phyloP scores from a whole-genome alignment of 1,140 invertebrate genomes.

The Stenopsyche tienmushanensis region DNA sequence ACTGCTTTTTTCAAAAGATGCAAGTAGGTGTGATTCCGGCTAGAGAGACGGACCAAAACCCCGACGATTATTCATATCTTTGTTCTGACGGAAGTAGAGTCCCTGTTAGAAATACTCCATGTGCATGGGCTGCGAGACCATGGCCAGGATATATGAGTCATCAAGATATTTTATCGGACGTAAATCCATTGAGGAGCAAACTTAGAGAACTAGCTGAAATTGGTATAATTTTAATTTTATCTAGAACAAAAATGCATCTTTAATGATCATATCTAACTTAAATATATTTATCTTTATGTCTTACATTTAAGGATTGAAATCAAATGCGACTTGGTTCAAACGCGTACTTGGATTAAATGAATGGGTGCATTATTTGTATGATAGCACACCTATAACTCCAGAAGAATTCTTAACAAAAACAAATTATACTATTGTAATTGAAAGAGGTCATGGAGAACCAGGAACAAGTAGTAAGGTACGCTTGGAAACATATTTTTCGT shows the following conservation, averaged over 20 bases:
- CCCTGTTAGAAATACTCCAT: constrained; percentile 66
- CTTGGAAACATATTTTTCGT: background rate
- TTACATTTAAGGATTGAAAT: constrained; percentile 51
- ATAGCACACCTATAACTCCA: constrained; percentile 63
- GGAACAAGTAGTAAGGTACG: constrained; percentile 52
- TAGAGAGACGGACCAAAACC: constrained; percentile 54
- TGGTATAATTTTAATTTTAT: constrained; percentile 45
- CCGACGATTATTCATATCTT: constrained; percentile 68
- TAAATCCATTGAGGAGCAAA: constrained; percentile 51
- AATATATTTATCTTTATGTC: constrained; percentile 20
- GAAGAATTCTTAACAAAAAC: constrained; percentile 66
- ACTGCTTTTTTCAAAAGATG: constrained; percentile 44
- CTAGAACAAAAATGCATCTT: background rate
- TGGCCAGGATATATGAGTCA: constrained; percentile 75
- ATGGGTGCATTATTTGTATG: constrained; percentile 56
- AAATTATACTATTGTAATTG: constrained; percentile 78
- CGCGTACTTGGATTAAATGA: constrained; percentile 50
- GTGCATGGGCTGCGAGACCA: constrained; percentile 76
- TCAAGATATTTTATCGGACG: constrained; percentile 56
- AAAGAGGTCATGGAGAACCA: constrained; percentile 64
- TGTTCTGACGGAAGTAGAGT: constrained; percentile 78
- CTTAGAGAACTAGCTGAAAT: constrained; percentile 48
- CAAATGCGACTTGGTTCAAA: constrained; percentile 58
- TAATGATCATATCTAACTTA: constrained; percentile 44
- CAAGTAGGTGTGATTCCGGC: constrained; percentile 60